A percentile compares a stretch with the other conserved stretches of the same genome.
Conservation (phyloP, 2,113 vertebrate species). For the Carassius gibelio region DNA sequence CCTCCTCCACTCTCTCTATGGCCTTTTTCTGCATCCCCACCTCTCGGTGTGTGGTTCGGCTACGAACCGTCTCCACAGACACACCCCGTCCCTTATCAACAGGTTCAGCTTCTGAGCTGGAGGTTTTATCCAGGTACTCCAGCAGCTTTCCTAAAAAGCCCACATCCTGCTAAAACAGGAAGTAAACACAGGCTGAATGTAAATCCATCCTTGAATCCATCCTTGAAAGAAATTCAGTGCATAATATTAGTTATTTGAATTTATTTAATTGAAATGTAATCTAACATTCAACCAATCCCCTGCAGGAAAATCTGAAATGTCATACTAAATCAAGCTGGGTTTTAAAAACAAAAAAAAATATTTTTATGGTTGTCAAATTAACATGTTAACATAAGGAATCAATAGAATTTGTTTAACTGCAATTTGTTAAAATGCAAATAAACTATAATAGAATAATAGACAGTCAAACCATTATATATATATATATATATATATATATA, state of each 20-base stretch:
- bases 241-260: neutral
- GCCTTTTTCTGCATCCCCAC: slow-evolving; percentile 73
- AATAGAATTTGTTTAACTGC: too few species aligned
- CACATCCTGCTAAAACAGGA: slow-evolving; percentile 34
- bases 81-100: slow-evolving; percentile 49
- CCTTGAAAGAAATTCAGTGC: neutral
- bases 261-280: neutral
- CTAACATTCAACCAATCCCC: neutral
- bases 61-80: slow-evolving; percentile 85
- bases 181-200: neutral
- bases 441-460: too few species aligned
- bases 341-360: neutral
- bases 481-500: too few species aligned
- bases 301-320: neutral
- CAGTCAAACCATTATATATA: too few species aligned
- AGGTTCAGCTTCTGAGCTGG: slow-evolving; percentile 53
- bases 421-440: too few species aligned
- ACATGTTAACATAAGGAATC: too few species aligned
- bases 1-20: slow-evolving; percentile 67
- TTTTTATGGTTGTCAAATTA: too few species aligned
- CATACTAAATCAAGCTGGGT: neutral
- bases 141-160: slow-evolving; percentile 70
- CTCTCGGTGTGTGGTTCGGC: slow-evolving; percentile 80
- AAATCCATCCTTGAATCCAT: neutral
- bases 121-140: slow-evolving; percentile 71